phyloP scores from a whole-genome alignment of 2,113 vertebrate species.

The Oophaga pumilio region DNA sequence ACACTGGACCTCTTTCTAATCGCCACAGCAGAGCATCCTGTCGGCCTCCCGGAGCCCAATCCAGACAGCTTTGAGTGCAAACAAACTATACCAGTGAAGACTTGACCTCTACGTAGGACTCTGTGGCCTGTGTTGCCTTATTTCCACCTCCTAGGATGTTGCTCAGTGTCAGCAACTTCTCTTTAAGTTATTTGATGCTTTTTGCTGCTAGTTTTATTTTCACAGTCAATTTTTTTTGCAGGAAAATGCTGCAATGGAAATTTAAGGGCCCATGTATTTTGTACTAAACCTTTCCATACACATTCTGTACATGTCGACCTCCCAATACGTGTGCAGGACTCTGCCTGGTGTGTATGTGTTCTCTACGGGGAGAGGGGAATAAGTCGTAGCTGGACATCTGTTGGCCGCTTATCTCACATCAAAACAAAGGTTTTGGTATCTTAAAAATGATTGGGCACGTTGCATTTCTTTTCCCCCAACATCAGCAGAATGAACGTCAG shows the following conservation, averaged over 20 bases:
- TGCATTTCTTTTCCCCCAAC: no score
- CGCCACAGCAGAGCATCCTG: constrained; percentile 86
- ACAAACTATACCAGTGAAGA: constrained; percentile 84
- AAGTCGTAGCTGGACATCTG: no score
- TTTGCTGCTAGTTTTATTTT: constrained; percentile 8
- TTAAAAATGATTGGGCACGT: no score
- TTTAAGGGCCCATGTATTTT: background rate
- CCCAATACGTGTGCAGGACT: no score
- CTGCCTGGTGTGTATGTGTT: no score
- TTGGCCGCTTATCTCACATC: no score
- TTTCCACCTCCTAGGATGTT: constrained; percentile 19
- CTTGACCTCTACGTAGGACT: constrained; percentile 52
- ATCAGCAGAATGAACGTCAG: no score
- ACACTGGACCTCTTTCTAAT: constrained; percentile 92
- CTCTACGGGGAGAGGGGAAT: no score
- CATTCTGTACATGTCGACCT: no score
- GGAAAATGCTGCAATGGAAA: background rate
- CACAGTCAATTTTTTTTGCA: background rate
- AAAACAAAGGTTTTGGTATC: no score
- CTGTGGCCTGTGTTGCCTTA: background rate
- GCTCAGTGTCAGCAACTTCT: background rate
- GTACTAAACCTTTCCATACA: no score
- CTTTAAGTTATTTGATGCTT: constrained; percentile 48
- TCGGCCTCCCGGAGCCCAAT: constrained; percentile 83
- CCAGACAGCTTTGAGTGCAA: constrained; percentile 73